Conservation (phyloP, 2,797 vertebrate genomes). For the Loriculus beryllinus region DNA sequence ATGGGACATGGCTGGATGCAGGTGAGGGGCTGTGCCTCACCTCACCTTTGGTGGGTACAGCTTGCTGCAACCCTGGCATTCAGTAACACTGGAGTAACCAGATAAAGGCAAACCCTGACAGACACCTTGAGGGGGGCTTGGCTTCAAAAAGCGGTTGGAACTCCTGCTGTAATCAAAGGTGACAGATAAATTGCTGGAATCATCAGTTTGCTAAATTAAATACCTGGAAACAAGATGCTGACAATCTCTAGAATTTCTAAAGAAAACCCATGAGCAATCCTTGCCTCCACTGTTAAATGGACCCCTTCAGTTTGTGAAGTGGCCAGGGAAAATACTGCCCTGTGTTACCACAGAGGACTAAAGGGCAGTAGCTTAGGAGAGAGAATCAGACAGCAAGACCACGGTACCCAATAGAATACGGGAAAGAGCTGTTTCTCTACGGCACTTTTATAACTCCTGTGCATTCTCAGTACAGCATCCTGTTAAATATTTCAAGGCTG, state of each 20-base stretch:
- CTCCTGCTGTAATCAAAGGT: conserved; percentile 56
- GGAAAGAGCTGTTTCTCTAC: neutral
- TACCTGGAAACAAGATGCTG: neutral
- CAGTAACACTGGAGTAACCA: rapidly evolving
- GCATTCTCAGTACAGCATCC: neutral
- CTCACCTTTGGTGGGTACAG: neutral
- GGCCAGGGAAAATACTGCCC: neutral
- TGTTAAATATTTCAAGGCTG: neutral
- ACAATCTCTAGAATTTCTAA: neutral
- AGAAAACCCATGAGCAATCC: neutral
- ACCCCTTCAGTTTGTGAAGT: neutral
- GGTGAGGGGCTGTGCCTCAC: neutral
- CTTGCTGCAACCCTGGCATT: neutral
- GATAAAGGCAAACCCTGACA: neutral
- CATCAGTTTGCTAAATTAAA: conserved; percentile 36
- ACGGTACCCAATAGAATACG: neutral
- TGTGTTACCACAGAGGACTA: neutral
- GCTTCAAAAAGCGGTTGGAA: neutral
- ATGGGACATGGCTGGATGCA: rapidly evolving
- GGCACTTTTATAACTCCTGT: neutral
- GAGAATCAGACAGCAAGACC: neutral
- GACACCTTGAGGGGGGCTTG: neutral
- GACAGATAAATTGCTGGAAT: conserved; percentile 60
- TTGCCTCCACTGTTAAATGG: neutral
- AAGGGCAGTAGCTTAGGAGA: neutral